These are phyloP conservation scores for Hypercompe scribonia DNA, from an alignment of 2,888 invertebrate genomes.

Conservation along the genomic window DNA sequence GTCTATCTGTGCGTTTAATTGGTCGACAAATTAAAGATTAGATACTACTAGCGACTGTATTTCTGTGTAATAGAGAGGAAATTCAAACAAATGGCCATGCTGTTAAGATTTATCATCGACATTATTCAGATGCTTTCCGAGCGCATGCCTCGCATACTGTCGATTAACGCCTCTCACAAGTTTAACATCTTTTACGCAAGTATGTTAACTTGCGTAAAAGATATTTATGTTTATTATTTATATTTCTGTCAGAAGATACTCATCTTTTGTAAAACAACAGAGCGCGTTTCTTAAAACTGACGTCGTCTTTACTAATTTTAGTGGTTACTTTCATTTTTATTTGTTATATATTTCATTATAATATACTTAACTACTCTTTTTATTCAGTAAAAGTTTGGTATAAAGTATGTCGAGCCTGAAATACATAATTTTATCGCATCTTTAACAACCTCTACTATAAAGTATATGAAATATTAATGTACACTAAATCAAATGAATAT, in stretches of 20 bases:
- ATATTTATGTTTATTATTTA: neutral
- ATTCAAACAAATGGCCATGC: conserved; percentile 10
- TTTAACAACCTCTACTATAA: no score
- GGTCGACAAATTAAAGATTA: conserved; percentile 3
- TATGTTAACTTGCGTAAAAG: neutral
- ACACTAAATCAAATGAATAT: no score
- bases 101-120: conserved; percentile 11
- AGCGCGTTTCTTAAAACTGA: neutral
- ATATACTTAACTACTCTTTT: no score
- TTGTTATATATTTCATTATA: no score
- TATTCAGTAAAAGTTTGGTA: neutral
- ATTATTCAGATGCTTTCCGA: conserved; percentile 27
- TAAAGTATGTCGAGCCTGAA: neutral
- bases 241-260: neutral
- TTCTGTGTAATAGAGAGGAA: conserved; percentile 6
- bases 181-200: no score
- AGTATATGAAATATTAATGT: no score
- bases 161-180: conserved; percentile 1
- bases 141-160: conserved; percentile 27
- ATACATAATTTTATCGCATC: neutral
- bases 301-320: neutral
- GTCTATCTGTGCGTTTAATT: neutral
- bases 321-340: neutral
- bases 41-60: conserved; percentile 8
- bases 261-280: neutral